phyloP scores from a whole-genome alignment of 2,888 invertebrate genomes.

The Apodemia duryi region DNA sequence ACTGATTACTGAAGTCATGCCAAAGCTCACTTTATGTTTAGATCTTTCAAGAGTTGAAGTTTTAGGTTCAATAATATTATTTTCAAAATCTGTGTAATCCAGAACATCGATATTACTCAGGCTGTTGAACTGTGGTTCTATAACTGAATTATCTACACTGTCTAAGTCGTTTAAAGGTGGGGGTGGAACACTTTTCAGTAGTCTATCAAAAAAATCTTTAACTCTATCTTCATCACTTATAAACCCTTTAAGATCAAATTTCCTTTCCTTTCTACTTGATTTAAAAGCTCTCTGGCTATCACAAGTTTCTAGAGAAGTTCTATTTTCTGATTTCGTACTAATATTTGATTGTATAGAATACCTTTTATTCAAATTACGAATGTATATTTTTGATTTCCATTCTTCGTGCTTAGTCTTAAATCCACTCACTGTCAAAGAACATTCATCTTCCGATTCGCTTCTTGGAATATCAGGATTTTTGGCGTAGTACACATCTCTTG shows the following conservation, averaged over 20 bases:
- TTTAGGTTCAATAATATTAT: conserved; percentile 39
- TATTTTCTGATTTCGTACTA: conserved; percentile 35
- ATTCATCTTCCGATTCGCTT: conserved; percentile 71
- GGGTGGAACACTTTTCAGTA: conserved; percentile 57
- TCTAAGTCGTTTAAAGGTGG: conserved; percentile 49
- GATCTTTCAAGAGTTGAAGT: conserved; percentile 57
- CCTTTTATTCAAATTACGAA: conserved; percentile 49
- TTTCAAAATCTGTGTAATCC: conserved; percentile 57
- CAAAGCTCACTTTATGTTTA: conserved; percentile 48
- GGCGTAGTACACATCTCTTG: conserved; percentile 63
- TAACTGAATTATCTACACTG: conserved; percentile 32
- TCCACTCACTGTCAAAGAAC: conserved; percentile 54
- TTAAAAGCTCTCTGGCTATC: not conserved
- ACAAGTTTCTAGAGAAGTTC: conserved; percentile 1
- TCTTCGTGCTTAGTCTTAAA: conserved; percentile 57
- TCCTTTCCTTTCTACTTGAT: not conserved
- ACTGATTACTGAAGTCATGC: conserved; percentile 36
- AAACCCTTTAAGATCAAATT: not conserved
- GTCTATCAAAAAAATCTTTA: conserved; percentile 50
- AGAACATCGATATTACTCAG: conserved; percentile 51
- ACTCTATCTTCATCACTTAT: conserved; percentile 46
- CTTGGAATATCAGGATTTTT: conserved; percentile 65
- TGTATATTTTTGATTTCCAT: conserved; percentile 59
- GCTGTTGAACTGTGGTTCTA: conserved; percentile 34
- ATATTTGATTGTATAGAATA: conserved; percentile 41